These are phyloP conservation scores for Sandelia bainsii DNA, from an alignment of 2,797 vertebrate genomes.

Conservation along the genomic window DNA sequence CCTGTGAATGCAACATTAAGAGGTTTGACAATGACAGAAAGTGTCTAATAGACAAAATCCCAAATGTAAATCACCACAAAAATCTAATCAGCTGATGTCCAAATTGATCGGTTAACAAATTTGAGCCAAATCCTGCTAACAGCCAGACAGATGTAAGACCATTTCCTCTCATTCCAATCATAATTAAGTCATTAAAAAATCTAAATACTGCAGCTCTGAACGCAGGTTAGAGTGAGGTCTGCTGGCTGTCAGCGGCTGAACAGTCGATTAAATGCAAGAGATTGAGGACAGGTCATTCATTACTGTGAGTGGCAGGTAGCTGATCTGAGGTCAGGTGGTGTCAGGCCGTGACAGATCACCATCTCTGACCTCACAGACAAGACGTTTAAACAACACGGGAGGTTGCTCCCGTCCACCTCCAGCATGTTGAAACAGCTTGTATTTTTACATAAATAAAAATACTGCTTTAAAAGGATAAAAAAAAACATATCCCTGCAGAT, in stretches of 20 bases:
- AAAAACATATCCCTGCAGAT: rapidly evolving
- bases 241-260: neutral
- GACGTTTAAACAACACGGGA: neutral
- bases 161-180: neutral
- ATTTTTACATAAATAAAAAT: neutral
- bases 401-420: neutral
- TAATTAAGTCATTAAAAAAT: neutral
- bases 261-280: neutral
- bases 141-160: neutral
- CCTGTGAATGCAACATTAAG: neutral
- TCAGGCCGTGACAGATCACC: conserved; percentile 37
- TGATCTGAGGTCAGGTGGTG: conserved; percentile 45
- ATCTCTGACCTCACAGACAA: conserved; percentile 1
- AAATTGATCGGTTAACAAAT: neutral
- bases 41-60: neutral
- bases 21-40: neutral
- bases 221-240: neutral
- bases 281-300: conserved; percentile 22
- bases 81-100: conserved; percentile 4
- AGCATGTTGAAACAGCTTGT: neutral
- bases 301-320: conserved; percentile 36
- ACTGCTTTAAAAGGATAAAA: neutral
- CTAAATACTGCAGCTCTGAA: neutral
- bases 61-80: neutral
- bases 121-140: neutral